phyloP scores from a whole-genome alignment of 1,140 invertebrate species.

The Orius insidiosus region DNA sequence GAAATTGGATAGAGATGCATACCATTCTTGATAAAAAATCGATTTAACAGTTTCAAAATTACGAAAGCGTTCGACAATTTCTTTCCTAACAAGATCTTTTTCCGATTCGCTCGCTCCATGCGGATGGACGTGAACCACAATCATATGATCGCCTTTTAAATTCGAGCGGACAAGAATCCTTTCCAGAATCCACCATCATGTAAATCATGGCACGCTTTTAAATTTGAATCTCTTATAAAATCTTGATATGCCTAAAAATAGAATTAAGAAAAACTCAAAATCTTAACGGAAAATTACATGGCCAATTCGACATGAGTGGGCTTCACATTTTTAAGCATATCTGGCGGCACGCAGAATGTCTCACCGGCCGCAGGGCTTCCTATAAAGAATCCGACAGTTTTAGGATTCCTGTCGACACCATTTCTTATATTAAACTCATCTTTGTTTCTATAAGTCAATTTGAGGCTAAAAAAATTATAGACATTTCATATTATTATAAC shows the following conservation, averaged over 20 bases:
- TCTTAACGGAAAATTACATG: constrained; percentile 19
- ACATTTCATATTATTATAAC: constrained; percentile 2
- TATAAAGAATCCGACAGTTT: constrained; percentile 29
- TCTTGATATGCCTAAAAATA: constrained; percentile 29
- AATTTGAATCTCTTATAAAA: constrained; percentile 26
- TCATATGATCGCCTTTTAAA: constrained; percentile 27
- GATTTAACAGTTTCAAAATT: too few relatives aligned
- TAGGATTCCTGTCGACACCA: constrained; percentile 28
- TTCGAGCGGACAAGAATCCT: constrained; percentile 28
- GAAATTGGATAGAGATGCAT: too few relatives aligned
- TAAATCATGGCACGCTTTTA: constrained; percentile 27
- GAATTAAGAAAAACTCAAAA: constrained; percentile 5
- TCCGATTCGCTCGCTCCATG: constrained; percentile 25
- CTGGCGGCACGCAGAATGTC: constrained; percentile 24
- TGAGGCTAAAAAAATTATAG: constrained; percentile 24
- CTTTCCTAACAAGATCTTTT: constrained; percentile 21
- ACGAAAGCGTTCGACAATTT: background rate
- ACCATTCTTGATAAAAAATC: too few relatives aligned
- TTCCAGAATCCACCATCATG: constrained; percentile 33
- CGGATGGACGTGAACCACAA: constrained; percentile 30
- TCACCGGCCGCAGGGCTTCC: constrained; percentile 21
- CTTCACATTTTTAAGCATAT: constrained; percentile 24
- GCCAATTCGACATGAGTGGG: constrained; percentile 25
- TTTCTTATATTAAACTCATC: constrained; percentile 29
- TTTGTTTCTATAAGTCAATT: constrained; percentile 29